Base-by-base conservation (phyloP, 2,888 invertebrate genomes). In the Sepioteuthis lessoniana region DNA sequence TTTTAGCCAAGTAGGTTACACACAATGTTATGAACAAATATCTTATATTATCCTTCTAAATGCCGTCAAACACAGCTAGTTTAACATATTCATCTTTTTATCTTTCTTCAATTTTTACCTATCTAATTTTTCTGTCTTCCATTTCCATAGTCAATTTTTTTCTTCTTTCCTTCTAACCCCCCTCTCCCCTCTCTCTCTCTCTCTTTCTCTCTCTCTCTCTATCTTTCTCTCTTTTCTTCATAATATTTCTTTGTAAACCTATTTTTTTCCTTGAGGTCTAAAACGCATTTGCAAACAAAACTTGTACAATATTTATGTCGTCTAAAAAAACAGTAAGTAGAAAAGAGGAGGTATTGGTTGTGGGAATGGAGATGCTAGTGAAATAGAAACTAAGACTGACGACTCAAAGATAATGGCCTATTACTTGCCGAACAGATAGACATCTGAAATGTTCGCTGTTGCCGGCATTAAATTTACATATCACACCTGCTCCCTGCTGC, bases 351-450 rank as follows among this genome's bases (percentile, higher is more conserved):
- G 13, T 76, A n/a, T 76, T 16, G 16, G 25, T 76, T 76, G 13
- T n/a, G 10, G n/a, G 76, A n/a, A 13, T n/a, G 76, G 13, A 35
- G 76, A 3, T 76, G 10, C n/a, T 35, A n/a, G 76, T n/a, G n/a
- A 35, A 76, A 35, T 1, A 76, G 76, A 76, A 76, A 76, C 7
- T 76, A 76, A 19, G 76, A 76, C 76, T 76, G 19, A 76, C 35
- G n/a, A 76, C 76, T 76, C 76, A n/a, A 76, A 76, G 76, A 76
- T 76, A 76, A 76, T 76, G 76, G 76, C 19, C 76, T n/a, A 76
- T 76, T n/a, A n/a, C 76, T 76, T 35, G n/a, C n/a, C 76, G 76
- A 76, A 35, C n/a, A 35, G 76, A 76, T 76, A 76, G 76, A 76
- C 76, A 76, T 76, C 76, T n/a, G 16, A 16, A 76, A 76, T 76